A percentile compares a stretch with the other conserved stretches of the same genome.
Conservation (phyloP, 2,797 vertebrate species). For the Pangasius mekongensis region DNA sequence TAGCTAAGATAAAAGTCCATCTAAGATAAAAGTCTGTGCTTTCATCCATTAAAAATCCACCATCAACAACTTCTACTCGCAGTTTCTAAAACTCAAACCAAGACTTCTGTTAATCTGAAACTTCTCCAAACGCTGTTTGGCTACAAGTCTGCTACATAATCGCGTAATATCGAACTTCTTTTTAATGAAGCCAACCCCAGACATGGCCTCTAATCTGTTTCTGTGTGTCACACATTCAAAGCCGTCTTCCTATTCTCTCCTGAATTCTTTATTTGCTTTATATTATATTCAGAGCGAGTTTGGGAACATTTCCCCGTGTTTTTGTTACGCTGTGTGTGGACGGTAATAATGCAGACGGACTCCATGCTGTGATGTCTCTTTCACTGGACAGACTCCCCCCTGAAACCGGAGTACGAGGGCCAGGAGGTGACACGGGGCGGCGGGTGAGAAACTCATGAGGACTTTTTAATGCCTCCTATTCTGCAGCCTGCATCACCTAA, state of each 20-base stretch:
- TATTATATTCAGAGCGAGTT: slow-evolving; percentile 74
- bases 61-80: not conserved
- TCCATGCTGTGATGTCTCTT: slow-evolving; percentile 73
- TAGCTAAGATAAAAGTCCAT: no score
- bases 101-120: not conserved
- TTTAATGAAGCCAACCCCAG: slow-evolving; percentile 63
- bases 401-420: slow-evolving; percentile 76
- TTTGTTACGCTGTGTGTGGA: slow-evolving; percentile 68
- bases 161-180: not conserved
- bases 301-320: slow-evolving; percentile 67
- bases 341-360: slow-evolving; percentile 50
- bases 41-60: not conserved
- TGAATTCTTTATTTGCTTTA: slow-evolving; percentile 68
- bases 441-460: slow-evolving; percentile 67
- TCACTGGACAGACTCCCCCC: slow-evolving; percentile 70
- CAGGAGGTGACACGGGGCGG: slow-evolving; percentile 67
- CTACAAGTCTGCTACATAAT: slow-evolving; percentile 39
- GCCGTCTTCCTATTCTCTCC: slow-evolving; percentile 56
- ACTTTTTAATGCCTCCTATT: slow-evolving; percentile 80
- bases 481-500: slow-evolving; percentile 60
- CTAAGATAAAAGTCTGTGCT: not conserved
- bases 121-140: not conserved
- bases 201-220: slow-evolving; percentile 51
- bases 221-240: slow-evolving; percentile 58
- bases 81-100: not conserved